Evolutionary conservation across 1,140 invertebrate species (phyloP).

Genomic region (Hirudo medicinalis): DNA sequence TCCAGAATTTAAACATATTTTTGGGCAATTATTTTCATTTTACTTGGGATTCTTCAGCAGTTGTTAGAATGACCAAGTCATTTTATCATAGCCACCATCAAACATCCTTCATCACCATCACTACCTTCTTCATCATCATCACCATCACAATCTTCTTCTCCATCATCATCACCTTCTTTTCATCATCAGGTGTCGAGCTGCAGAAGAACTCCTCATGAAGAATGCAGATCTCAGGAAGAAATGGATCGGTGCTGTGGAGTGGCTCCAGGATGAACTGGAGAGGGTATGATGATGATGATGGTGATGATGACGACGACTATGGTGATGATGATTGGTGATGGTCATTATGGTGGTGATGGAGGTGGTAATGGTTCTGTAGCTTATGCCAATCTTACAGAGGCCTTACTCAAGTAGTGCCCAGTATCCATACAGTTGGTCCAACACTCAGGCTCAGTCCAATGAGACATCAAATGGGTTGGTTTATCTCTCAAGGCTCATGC

Average conservation of each 20-base stretch:
- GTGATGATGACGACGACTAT: background rate
- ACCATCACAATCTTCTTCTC: too few relatives aligned
- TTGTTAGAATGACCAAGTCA: too few relatives aligned
- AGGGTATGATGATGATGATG: conserved; percentile 30
- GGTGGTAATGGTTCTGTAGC: background rate
- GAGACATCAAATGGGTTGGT: conserved; percentile 71
- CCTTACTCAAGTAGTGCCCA: conserved; percentile 49
- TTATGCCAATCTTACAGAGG: conserved; percentile 37
- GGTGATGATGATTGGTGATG: background rate
- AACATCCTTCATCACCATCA: too few relatives aligned
- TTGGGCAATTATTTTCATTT: background rate
- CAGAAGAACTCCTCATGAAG: conserved; percentile 60
- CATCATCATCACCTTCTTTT: background rate
- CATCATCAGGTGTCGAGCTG: conserved; percentile 51
- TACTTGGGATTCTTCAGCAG: too few relatives aligned
- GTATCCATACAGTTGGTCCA: conserved; percentile 78
- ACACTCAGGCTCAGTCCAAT: conserved; percentile 76
- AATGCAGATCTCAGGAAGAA: conserved; percentile 65
- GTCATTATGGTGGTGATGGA: background rate
- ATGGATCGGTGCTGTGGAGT: conserved; percentile 74
- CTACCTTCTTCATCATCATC: background rate
- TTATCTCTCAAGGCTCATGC: background rate
- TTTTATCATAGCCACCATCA: too few relatives aligned
- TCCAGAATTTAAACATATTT: background rate
- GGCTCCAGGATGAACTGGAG: conserved; percentile 88